These are phyloP conservation scores for Didymodactylos carnosus DNA, from an alignment of 2,888 invertebrate species.

Conservation along the genomic window DNA sequence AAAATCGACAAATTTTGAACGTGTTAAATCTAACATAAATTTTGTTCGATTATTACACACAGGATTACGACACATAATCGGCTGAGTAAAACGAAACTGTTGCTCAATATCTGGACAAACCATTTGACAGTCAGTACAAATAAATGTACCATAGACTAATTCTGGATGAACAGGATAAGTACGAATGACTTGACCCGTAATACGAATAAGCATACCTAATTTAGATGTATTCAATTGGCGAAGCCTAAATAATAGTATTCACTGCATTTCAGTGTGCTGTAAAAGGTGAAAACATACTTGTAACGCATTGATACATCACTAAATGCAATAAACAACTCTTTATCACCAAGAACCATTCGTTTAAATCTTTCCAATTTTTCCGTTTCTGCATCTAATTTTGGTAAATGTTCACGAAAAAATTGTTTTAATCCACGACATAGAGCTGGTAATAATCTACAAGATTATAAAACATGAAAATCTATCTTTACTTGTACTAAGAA, in stretches of 20 bases:
- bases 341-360: neutral
- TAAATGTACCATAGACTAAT: slow-evolving; percentile 61
- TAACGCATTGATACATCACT: neutral
- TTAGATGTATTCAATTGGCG: slow-evolving; percentile 76
- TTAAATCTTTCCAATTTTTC: neutral
- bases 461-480: neutral
- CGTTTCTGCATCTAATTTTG: neutral
- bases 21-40: slow-evolving; percentile 74
- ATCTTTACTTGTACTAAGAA: no score
- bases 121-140: slow-evolving; percentile 84
- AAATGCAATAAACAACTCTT: neutral
- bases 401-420: neutral
- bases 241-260: slow-evolving; percentile 39
- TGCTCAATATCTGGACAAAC: slow-evolving; percentile 81
- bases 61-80: slow-evolving; percentile 83
- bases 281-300: neutral
- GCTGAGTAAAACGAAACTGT: slow-evolving; percentile 72
- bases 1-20: slow-evolving; percentile 85
- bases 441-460: neutral
- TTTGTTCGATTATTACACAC: slow-evolving; percentile 74
- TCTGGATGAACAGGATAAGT: slow-evolving; percentile 98
- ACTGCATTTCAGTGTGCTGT: slow-evolving; percentile 2
- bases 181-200: slow-evolving; percentile 70
- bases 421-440: neutral
- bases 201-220: slow-evolving; percentile 73